A percentile compares a stretch with the other conserved stretches of the same genome.
These are phyloP conservation scores for Alentia gelatinosa DNA, from an alignment of 2,888 invertebrate genomes.

Conservation along the genomic window DNA sequence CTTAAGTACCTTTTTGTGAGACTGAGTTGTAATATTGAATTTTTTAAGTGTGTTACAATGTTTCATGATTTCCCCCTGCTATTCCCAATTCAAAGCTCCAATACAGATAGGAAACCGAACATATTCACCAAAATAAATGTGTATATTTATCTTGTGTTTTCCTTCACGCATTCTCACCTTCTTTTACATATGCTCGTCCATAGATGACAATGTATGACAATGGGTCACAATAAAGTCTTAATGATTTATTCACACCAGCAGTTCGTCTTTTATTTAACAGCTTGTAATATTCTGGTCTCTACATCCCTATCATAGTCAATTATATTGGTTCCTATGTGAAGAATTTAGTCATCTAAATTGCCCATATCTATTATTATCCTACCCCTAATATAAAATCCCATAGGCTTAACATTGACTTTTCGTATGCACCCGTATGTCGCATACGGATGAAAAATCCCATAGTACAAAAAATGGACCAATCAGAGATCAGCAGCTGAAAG, in stretches of 20 bases:
- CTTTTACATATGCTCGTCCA: neutral
- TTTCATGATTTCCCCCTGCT: neutral
- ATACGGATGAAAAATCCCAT: too few relatives aligned
- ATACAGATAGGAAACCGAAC: neutral
- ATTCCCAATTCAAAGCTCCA: neutral
- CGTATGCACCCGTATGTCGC: too few relatives aligned
- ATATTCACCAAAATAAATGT: neutral
- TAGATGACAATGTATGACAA: neutral
- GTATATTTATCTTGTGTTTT: neutral
- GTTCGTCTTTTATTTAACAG: too few relatives aligned
- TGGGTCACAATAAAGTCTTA: slow-evolving; percentile 22
- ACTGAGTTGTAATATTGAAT: neutral
- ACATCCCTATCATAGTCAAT: too few relatives aligned
- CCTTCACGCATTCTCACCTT: neutral
- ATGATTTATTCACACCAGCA: neutral
- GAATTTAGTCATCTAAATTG: too few relatives aligned
- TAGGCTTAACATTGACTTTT: too few relatives aligned
- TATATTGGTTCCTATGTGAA: too few relatives aligned
- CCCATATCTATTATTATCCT: too few relatives aligned
- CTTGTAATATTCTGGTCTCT: too few relatives aligned
- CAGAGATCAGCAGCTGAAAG: too few relatives aligned
- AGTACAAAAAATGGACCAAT: too few relatives aligned
- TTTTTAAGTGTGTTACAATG: neutral
- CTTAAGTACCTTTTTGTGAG: neutral
- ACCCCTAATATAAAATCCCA: too few relatives aligned